A percentile compares a stretch with the other conserved stretches of the same genome.
These are phyloP conservation scores for Mesochorus sp. DNA, from an alignment of 2,888 invertebrate species.

Conservation along the genomic window DNA sequence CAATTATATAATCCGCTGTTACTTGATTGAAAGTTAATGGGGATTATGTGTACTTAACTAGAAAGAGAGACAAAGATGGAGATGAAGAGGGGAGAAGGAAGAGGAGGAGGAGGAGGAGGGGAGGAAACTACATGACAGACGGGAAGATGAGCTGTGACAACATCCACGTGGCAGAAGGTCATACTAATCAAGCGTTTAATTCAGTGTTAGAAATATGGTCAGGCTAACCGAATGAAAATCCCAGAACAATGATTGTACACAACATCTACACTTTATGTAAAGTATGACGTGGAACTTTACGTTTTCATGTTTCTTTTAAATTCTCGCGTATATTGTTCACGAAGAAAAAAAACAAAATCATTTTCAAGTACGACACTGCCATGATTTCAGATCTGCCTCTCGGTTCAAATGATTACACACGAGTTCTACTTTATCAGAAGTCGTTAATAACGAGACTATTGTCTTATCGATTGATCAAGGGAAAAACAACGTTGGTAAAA, in stretches of 20 bases:
- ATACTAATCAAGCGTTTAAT: slow-evolving; percentile 67
- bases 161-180: slow-evolving; percentile 65
- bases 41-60: slow-evolving; percentile 35
- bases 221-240: slow-evolving; percentile 11
- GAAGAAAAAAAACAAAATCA: too few species aligned
- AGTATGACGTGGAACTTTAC: too few species aligned
- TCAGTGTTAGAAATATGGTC: slow-evolving; percentile 54
- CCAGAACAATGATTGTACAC: not conserved
- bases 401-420: not conserved
- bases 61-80: slow-evolving; percentile 21
- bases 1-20: slow-evolving; percentile 67
- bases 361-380: too few species aligned
- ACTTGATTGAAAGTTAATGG: slow-evolving; percentile 70
- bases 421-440: slow-evolving; percentile 43
- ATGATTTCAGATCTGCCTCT: not conserved
- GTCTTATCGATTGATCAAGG: not conserved
- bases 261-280: too few species aligned
- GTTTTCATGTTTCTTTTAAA: not conserved
- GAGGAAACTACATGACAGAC: slow-evolving; percentile 52
- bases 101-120: slow-evolving; percentile 9
- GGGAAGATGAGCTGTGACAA: slow-evolving; percentile 55
- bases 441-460: slow-evolving; percentile 24
- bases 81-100: slow-evolving; percentile 20
- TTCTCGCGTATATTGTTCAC: too few species aligned
- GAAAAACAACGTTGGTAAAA: too few species aligned